Base-by-base conservation (phyloP, 2,888 invertebrate species). In the Emmelina monodactyla region DNA sequence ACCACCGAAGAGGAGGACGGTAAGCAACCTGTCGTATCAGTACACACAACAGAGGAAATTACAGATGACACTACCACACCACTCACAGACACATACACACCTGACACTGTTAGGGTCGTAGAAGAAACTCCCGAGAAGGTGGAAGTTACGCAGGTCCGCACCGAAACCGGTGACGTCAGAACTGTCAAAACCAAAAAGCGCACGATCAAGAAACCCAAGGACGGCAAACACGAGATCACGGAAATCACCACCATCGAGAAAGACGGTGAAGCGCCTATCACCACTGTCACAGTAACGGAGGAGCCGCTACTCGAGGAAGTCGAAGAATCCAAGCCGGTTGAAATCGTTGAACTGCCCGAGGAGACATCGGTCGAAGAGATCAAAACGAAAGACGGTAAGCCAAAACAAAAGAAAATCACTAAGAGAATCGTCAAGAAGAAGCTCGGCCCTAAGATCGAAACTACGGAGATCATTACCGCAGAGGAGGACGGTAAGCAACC, bases 121-220 rank as follows among this genome's bases (percentile, higher is more conserved):
- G 19, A 19, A 9, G 47, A 63, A 25, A 9, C 1, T 16, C 42
- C 35, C 1, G 42, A 41, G 25, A 33, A 35, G 19, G 54, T 65
- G 1, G 59, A 62, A 14, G 46, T 67, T 0, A 39, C 39, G 0
- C 65, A 71, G 45, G 61, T 68, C 12, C 53, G 56, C 10, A 66
- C 69, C 2, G 42, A 57, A 35, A 47, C 55, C 40, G 62, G 58
- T 2, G 19, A 19, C 19, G 19, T 19, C 9, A 5, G 19, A 6
- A 19, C 5, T 5, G 19, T 19, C 5, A 19, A 19, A 19, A 19
- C 19, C 5, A 19, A 5, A 5, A 19, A 19, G 19, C 19, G n/a
- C n/a, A n/a, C n/a, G n/a, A n/a, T n/a, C n/a, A n/a, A n/a, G n/a
- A n/a, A n/a, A n/a, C n/a, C n/a, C n/a, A n/a, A n/a, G n/a, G n/a